Evolutionary conservation across 2,113 vertebrate species (phyloP).

Genomic region (Nipponia nippon): DNA sequence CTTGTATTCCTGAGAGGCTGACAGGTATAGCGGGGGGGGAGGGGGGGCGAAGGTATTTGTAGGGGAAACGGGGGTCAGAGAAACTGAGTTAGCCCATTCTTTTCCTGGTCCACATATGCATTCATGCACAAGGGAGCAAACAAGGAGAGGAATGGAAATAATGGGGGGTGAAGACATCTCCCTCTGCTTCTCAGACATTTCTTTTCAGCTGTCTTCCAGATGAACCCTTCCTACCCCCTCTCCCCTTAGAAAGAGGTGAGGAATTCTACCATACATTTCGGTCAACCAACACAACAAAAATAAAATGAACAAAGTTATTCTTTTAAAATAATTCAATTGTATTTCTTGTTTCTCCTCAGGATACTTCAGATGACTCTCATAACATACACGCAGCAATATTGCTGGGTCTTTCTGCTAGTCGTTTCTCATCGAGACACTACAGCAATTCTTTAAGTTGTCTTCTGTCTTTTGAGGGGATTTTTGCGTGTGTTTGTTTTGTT

Average conservation of each 20-base stretch:
- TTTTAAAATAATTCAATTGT: not conserved
- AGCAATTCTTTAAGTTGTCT: not conserved
- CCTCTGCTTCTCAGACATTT: not conserved
- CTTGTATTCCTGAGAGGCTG: not conserved
- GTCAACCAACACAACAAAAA: not conserved
- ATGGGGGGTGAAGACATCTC: not conserved
- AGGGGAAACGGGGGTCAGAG: not conserved
- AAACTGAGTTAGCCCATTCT: not conserved
- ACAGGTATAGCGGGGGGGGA: not conserved
- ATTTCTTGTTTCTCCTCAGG: not conserved
- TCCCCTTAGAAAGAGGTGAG: not conserved
- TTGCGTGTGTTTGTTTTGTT: not conserved
- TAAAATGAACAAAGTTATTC: not conserved
- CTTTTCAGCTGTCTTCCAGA: not conserved
- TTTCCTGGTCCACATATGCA: not conserved
- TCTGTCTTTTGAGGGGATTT: not conserved
- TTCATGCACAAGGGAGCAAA: not conserved
- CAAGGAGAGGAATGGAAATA: not conserved
- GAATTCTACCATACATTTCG: not conserved
- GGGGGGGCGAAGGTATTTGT: not conserved
- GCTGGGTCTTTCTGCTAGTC: not conserved
- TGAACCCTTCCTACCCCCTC: not conserved
- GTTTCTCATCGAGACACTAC: rapidly evolving
- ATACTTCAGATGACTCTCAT: not conserved
- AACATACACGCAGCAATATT: not conserved